Base-by-base conservation (phyloP, 2,888 invertebrate genomes). In the Epiblema foenella region DNA sequence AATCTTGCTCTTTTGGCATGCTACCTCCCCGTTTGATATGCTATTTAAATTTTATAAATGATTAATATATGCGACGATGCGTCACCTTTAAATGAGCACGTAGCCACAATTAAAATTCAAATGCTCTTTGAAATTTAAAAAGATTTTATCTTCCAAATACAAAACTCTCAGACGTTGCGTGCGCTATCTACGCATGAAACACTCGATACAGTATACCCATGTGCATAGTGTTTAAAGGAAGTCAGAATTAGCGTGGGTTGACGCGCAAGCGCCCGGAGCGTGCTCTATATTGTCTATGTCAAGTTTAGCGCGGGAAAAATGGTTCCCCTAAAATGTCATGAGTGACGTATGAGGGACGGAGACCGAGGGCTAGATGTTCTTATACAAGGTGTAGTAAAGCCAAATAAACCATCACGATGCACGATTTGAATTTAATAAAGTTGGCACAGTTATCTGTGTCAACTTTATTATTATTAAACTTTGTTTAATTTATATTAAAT, bases 171-270 rank as follows among this genome's bases (percentile, higher is more conserved):
- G 39, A 46, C 33, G 33, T 33, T 67, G 56, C 71, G 71, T 71
- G 71, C 62, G 56, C 37, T 71, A 71, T 71, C 71, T 69, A 57
- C 46, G 18, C 54, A 54, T 51, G 33, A 33, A 58, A 59, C 70
- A 65, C 60, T 66, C 33, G 59, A 51, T 59, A 65, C 58, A 69
- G 69, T 69, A 58, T 58, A 54, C 52, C n/a, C 69, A 42, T 65
- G 65, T 64, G n/a, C 24, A n/a, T n/a, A 64, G 29, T 39, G 52
- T 51, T 60, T 64, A 74, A 75, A 83, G 86, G 86, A 86, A 83
- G 82, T 81, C 75, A 60, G 76, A 83, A 86, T 85, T 84, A 84
- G 78, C 73, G 71, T 77, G 72, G 75, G 75, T 77, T 77, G 78
- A 78, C 78, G 79, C 78, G 75, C 68, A 65, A 29, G 64, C 72